These are phyloP conservation scores for Ranitomeya variabilis DNA, from an alignment of 2,113 vertebrate genomes.

Conservation along the genomic window DNA sequence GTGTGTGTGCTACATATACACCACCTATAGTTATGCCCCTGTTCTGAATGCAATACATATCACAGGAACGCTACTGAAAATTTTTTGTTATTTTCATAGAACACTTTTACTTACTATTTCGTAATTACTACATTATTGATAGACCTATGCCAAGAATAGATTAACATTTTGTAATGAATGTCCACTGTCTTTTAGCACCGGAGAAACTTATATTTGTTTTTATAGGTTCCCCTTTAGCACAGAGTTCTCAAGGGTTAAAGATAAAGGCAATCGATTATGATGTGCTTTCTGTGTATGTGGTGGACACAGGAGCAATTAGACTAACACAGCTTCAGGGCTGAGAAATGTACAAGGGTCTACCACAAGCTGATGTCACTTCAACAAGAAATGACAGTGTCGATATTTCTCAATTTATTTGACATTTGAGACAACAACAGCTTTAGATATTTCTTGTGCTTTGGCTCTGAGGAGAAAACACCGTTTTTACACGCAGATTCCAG, in stretches of 20 bases:
- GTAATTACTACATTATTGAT: neutral
- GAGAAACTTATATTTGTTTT: neutral
- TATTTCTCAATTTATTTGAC: conserved; percentile 54
- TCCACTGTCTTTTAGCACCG: neutral
- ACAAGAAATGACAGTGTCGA: conserved; percentile 32
- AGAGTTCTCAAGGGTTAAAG: conserved; percentile 20
- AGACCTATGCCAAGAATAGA: neutral
- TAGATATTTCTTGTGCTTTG: conserved; percentile 15
- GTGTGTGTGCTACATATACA: neutral
- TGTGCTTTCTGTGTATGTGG: neutral
- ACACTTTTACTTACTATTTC: neutral
- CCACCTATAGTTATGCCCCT: neutral
- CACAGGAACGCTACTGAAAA: neutral
- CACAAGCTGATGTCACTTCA: conserved; percentile 19
- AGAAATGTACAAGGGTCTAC: conserved; percentile 11
- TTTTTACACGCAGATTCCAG: conserved; percentile 31
- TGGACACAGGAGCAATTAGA: conserved; percentile 33
- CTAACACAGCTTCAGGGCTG: conserved; percentile 46
- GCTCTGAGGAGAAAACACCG: conserved; percentile 20
- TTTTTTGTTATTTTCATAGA: neutral
- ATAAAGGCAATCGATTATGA: conserved; percentile 32
- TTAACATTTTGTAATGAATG: neutral
- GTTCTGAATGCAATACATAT: neutral
- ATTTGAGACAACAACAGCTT: conserved; percentile 35
- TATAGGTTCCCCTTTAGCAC: neutral